Evolutionary conservation across 2,888 invertebrate species (phyloP), one percentile per base, ranked within the genome.

Genomic region (Spodoptera picta): DNA sequence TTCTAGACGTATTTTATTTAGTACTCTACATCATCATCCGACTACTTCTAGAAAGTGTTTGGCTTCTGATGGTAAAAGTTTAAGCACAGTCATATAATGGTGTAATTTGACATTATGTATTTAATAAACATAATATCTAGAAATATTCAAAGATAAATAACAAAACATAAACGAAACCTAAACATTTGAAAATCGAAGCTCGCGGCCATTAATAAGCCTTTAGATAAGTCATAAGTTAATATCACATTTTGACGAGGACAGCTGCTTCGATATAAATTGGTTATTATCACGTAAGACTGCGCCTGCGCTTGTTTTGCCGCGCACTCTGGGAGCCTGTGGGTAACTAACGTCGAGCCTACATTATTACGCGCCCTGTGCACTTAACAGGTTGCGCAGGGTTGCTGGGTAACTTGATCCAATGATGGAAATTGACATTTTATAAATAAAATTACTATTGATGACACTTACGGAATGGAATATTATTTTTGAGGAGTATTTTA

Each of bases 301-400:
- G 66, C 63, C 69, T 61, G 74, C 64, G 73, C 76, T 64, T 79
- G 79, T 68, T 69, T 67, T 69, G 60, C 60, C 50, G 65, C 79
- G 65, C 76, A 53, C 59, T 69, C 71, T 75, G 78, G 72, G 69
- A 79, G 77, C 77, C 69, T 59, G 63, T 66, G 71, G 81, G 80
- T 88, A 85, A 87, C 87, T 85, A 85, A 86, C 78, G 78, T 80
- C 78, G 79, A 72, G 77, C 79, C 85, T 84, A 82, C 84, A 83
- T 86, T 87, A 88, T 90, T 89, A 87, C 75, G 79, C 75, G 67
- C 77, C 70, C 77, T 71, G 74, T 67, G 53, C 77, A 79, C 77
- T 78, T 78, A 78, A 71, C 77, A 73, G 77, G 77, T 71, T 73
- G 66, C 36, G 11, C 57, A 79, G 74, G 80, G 77, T 49, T 78